Percentiles rank a stretch among this genome's conserved stretches.
Evolutionary conservation across 2,888 invertebrate genomes (phyloP).

Genomic region (Monopis laevigella): DNA sequence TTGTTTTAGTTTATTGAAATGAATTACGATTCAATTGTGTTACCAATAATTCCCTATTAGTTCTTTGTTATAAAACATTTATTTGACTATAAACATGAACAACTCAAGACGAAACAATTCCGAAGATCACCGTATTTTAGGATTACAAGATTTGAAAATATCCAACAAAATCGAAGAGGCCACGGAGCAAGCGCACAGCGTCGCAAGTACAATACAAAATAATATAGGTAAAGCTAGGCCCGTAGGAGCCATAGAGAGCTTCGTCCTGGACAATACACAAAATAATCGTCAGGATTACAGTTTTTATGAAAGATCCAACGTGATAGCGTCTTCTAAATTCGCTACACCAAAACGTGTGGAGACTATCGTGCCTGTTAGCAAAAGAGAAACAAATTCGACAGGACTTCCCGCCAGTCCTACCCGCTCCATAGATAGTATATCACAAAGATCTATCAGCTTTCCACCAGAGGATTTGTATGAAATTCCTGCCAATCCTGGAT

Average conservation of each 20-base stretch:
- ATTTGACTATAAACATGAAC: conserved; percentile 47
- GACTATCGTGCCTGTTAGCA: conserved; percentile 61
- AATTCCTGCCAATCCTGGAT: conserved; percentile 48
- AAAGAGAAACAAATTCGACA: conserved; percentile 47
- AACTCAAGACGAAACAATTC: conserved; percentile 47
- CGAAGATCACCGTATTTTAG: conserved; percentile 54
- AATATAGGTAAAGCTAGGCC: conserved; percentile 59
- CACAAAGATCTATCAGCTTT: conserved; percentile 66
- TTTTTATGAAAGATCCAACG: conserved; percentile 74
- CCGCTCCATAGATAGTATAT: conserved; percentile 67
- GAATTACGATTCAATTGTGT: conserved; percentile 26
- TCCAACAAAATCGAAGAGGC: conserved; percentile 58
- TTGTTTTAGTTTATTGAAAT: conserved; percentile 23
- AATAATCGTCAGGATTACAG: conserved; percentile 56
- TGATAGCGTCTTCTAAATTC: conserved; percentile 80
- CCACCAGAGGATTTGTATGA: conserved; percentile 56
- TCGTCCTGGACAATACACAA: conserved; percentile 65
- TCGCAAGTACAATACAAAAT: conserved; percentile 38
- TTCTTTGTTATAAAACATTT: conserved; percentile 27
- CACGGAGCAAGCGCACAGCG: conserved; percentile 61
- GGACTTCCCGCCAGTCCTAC: conserved; percentile 65
- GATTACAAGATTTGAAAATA: conserved; percentile 62
- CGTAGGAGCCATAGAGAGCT: conserved; percentile 73
- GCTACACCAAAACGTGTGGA: conserved; percentile 80
- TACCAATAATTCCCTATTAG: conserved; percentile 25